Base-by-base conservation (phyloP, 2,113 vertebrate genomes). In the Nyctibius bracteatus region DNA sequence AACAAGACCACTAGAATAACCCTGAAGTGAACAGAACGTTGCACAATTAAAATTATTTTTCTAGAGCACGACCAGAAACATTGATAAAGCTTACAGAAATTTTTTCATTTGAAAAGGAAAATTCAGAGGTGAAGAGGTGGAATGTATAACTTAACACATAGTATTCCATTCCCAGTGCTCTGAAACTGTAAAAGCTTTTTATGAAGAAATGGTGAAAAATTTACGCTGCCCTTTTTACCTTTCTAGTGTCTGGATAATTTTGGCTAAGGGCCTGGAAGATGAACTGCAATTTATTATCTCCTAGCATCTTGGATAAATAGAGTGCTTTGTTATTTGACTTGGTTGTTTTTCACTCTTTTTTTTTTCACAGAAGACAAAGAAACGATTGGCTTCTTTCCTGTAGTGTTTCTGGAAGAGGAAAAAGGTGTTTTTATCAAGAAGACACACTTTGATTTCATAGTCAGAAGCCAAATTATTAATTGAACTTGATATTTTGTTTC, bases 301-400 rank as follows among this genome's bases (percentile, higher is more conserved):
- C 71, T 95, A 78, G 77, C 44, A 96, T 96, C 83, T 77, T 95
- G 79, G 25, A 57, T 81, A 90, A 44, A 86, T 49, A 94, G 88
- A 96, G 57, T 87, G 47, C 86, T 97, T 97, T 97, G 86, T 85
- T 96, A 90, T 79, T 97, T 93, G 79, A 43, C 59, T 86, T 62
- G 78, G 66, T 80, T 95, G 39, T 93, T 96, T 95, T 80, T 89
- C 63, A 78, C 47, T 92, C 35, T 95, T 94, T 94, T 30, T 94
- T 94, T 30, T 72, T 47, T 41, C 27, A 59, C 30, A 52, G 41
- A 87, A 91, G 27, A 66, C 5, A 68, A 94, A 84, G 51, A 62
- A 91, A 93, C 65, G 61, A 81, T 84, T 89, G 68, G 71, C 82
- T 96, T 92, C 59, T 81, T 95, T 91, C 77, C 61, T 62, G 44